Evolutionary conservation across 2,113 vertebrate genomes (phyloP).

Genomic region (Myxocyprinus asiaticus): DNA sequence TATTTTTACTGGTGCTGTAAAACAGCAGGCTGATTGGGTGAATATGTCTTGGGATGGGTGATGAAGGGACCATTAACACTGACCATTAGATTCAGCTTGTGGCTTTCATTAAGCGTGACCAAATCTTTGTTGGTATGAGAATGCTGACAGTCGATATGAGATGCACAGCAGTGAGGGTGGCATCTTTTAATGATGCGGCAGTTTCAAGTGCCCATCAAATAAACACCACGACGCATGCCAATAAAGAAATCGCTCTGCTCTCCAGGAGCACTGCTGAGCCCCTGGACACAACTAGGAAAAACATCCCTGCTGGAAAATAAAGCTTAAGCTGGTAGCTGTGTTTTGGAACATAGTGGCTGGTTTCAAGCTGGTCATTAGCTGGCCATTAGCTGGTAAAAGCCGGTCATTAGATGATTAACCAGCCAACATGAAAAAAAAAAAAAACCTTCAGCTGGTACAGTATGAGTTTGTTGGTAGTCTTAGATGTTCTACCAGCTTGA

Average conservation of each 20-base stretch:
- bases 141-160: slow-evolving; percentile 17
- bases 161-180: slow-evolving; percentile 41
- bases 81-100: slow-evolving; percentile 65
- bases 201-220: too few relatives aligned
- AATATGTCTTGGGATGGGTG: slow-evolving; percentile 49
- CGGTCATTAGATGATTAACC: too few relatives aligned
- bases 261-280: background rate
- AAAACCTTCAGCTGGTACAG: too few relatives aligned
- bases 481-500: too few relatives aligned
- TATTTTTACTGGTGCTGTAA: slow-evolving; percentile 24
- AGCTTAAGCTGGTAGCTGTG: too few relatives aligned
- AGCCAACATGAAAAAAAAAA: too few relatives aligned
- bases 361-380: too few relatives aligned
- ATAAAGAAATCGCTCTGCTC: slow-evolving; percentile 14
- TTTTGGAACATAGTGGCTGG: too few relatives aligned
- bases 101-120: slow-evolving; percentile 63
- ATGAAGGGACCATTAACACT: slow-evolving; percentile 59
- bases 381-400: too few relatives aligned
- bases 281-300: background rate
- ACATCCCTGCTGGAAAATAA: too few relatives aligned
- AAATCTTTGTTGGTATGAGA: slow-evolving; percentile 38
- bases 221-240: background rate
- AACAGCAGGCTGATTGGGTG: slow-evolving; percentile 23
- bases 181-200: slow-evolving; percentile 65
- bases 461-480: too few relatives aligned